phyloP scores from a whole-genome alignment of 2,888 invertebrate genomes.

The Leucophenga montana region DNA sequence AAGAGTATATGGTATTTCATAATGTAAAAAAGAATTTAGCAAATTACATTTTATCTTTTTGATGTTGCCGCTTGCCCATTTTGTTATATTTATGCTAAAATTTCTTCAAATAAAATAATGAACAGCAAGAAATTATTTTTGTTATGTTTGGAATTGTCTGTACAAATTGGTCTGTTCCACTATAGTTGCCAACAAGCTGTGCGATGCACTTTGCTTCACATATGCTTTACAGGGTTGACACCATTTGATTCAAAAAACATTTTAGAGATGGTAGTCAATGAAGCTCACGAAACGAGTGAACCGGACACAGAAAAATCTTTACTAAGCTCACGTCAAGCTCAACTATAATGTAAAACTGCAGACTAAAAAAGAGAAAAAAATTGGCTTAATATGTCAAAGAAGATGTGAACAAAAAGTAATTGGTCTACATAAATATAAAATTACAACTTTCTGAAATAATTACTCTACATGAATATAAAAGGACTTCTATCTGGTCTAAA shows the following conservation, averaged over 20 bases:
- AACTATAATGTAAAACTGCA: no score
- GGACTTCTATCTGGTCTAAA: no score
- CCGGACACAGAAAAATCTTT: no score
- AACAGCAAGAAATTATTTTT: not conserved
- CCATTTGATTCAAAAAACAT: not conserved
- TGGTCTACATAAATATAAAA: no score
- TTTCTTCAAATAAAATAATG: not conserved
- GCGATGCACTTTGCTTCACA: not conserved
- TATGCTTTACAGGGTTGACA: not conserved
- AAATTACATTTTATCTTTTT: slow-evolving; percentile 92
- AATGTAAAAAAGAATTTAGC: not conserved
- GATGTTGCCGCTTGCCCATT: slow-evolving; percentile 95
- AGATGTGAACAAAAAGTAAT: no score
- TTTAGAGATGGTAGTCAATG: no score
- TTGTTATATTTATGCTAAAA: slow-evolving; percentile 66
- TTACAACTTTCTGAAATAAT: no score
- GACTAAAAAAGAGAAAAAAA: no score
- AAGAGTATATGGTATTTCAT: not conserved
- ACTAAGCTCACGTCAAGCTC: not conserved
- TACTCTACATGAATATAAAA: no score
- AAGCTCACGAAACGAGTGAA: no score
- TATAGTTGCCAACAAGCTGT: not conserved
- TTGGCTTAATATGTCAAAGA: no score
- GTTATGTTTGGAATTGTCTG: no score
- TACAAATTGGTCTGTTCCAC: not conserved